Conservation (phyloP, 2,797 vertebrate genomes). For the Aldrovandia affinis region DNA sequence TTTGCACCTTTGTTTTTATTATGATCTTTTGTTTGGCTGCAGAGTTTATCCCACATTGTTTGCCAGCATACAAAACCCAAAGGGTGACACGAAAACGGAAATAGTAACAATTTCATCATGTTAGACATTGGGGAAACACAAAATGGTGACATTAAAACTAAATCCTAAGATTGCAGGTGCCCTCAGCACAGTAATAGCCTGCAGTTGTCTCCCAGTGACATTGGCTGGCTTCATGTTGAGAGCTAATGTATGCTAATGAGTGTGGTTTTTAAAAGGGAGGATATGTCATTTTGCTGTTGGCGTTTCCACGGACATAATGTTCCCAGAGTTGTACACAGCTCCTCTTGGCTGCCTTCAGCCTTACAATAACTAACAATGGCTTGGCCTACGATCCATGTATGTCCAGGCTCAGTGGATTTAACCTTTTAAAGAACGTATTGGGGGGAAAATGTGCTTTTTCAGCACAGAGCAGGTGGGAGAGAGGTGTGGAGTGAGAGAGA, state of each 20-base stretch:
- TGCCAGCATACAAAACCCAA: background rate
- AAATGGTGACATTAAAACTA: background rate
- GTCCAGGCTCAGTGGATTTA: constrained; percentile 33
- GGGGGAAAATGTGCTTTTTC: constrained; percentile 36
- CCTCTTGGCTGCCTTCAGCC: background rate
- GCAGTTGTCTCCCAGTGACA: background rate
- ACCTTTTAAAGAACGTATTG: constrained; percentile 23
- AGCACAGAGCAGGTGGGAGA: constrained; percentile 32
- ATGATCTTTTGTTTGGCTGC: background rate
- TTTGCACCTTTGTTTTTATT: too few relatives aligned
- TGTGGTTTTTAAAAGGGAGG: background rate
- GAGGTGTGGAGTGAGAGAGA: constrained; percentile 31
- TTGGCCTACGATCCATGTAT: constrained; percentile 30
- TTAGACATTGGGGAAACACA: background rate
- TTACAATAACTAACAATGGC: constrained; percentile 21
- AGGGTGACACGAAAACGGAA: background rate
- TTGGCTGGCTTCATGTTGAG: background rate
- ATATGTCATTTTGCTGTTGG: background rate
- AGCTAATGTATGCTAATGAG: constrained; percentile 4
- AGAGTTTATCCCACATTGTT: background rate
- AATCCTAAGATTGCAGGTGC: background rate
- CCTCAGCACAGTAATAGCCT: background rate
- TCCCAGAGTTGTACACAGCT: background rate
- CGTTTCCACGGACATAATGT: background rate
- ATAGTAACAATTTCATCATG: background rate